These are phyloP conservation scores for Danio aesculapii DNA, from an alignment of 2,797 vertebrate species.

Conservation along the genomic window DNA sequence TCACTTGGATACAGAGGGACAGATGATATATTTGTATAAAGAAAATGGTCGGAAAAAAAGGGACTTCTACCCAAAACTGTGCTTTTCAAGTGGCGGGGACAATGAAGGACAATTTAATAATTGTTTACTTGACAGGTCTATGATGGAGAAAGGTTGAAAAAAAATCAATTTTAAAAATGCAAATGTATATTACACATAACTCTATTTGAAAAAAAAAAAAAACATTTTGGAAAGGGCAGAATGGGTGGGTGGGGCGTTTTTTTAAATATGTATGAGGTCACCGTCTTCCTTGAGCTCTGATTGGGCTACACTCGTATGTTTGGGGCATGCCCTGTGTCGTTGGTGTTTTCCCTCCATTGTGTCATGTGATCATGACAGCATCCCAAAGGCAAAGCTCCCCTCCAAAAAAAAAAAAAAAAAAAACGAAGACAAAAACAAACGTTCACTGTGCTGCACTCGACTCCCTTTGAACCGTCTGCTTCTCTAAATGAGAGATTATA, in stretches of 20 bases:
- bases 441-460: conserved; percentile 80
- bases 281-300: conserved; percentile 52
- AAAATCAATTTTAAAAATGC: conserved; percentile 66
- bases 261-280: conserved; percentile 58
- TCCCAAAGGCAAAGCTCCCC: conserved; percentile 58
- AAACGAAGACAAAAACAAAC: conserved; percentile 42
- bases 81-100: conserved; percentile 65
- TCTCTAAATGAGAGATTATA: conserved; percentile 76
- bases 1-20: conserved; percentile 68
- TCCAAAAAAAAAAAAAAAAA: conserved; percentile 27
- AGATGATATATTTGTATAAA: conserved; percentile 78
- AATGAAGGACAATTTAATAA: conserved; percentile 49
- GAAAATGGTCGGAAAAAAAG: conserved; percentile 65
- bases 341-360: conserved; percentile 60
- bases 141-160: conserved; percentile 61
- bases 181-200: conserved; percentile 76
- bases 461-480: conserved; percentile 67
- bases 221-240: conserved; percentile 49
- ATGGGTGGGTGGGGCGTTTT: conserved; percentile 59
- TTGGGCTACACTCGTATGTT: conserved; percentile 49
- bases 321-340: conserved; percentile 60
- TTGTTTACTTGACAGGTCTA: conserved; percentile 59
- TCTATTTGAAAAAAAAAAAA: conserved; percentile 70
- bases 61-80: conserved; percentile 73
- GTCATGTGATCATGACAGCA: conserved; percentile 66